Conservation (phyloP, 1,140 invertebrate genomes). For the Ditylenchus dipsaci region DNA sequence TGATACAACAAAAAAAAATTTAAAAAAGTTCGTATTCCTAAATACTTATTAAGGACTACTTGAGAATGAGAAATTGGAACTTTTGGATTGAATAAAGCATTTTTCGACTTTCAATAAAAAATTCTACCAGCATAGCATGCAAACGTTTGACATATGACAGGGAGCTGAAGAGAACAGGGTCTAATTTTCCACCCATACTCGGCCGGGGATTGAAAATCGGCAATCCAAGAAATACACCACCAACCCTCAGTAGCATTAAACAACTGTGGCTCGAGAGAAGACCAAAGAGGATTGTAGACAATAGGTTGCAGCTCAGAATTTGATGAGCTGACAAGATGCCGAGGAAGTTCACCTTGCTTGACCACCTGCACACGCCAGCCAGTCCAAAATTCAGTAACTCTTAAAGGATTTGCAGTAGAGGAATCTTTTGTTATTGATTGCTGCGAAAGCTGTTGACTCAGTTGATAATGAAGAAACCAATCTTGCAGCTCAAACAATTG, state of each 20-base stretch:
- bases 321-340: neutral
- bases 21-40: no score
- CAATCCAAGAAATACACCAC: conserved; percentile 26
- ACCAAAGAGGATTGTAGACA: conserved; percentile 15
- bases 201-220: neutral
- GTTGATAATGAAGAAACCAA: conserved; percentile 22
- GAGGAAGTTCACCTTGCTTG: conserved; percentile 7
- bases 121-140: conserved; percentile 11
- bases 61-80: no score
- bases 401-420: no score
- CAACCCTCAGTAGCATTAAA: conserved; percentile 2
- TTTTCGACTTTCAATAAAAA: no score
- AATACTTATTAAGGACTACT: no score
- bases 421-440: neutral
- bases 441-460: neutral
- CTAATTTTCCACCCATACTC: conserved; percentile 22
- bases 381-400: conserved; percentile 15
- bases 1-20: no score
- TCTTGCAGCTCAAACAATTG: conserved; percentile 11
- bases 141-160: conserved; percentile 23
- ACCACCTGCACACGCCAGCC: conserved; percentile 15
- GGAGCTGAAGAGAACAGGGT: conserved; percentile 9
- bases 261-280: conserved; percentile 18
- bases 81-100: no score
- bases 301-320: neutral